phyloP scores from a whole-genome alignment of 2,888 invertebrate species.

The Pristionchus exspectatus region DNA sequence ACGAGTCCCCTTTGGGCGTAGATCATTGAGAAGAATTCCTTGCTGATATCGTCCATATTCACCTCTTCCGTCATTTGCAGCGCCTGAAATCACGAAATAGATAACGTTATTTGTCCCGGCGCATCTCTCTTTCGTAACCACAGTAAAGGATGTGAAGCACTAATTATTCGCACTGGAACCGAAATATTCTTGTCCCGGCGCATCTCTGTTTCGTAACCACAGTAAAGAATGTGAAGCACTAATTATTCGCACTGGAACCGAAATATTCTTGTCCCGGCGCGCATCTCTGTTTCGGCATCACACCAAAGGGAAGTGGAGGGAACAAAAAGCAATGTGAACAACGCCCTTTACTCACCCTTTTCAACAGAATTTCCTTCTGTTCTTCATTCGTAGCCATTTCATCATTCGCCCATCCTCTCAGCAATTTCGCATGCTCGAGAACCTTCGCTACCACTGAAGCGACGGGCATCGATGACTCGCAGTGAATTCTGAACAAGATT shows the following conservation, averaged over 20 bases:
- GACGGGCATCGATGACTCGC: not conserved
- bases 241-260: no score
- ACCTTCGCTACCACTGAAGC: constrained; percentile 34
- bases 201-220: no score
- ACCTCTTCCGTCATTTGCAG: constrained; percentile 45
- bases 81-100: not conserved
- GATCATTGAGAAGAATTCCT: constrained; percentile 42
- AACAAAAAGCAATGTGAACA: not conserved
- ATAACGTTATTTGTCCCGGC: no score
- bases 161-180: no score
- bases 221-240: not conserved
- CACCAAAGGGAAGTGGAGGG: no score
- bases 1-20: constrained; percentile 45
- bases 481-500: not conserved
- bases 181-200: no score
- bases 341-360: not conserved
- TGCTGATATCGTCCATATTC: constrained; percentile 21
- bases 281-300: no score
- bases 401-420: constrained; percentile 10
- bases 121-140: no score
- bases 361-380: not conserved
- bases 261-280: no score
- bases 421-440: constrained; percentile 15
- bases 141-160: no score
- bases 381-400: not conserved